A percentile compares a stretch with the other conserved stretches of the same genome.
These are phyloP conservation scores for Aramus guarauna DNA, from an alignment of 2,113 vertebrate genomes.

Conservation along the genomic window DNA sequence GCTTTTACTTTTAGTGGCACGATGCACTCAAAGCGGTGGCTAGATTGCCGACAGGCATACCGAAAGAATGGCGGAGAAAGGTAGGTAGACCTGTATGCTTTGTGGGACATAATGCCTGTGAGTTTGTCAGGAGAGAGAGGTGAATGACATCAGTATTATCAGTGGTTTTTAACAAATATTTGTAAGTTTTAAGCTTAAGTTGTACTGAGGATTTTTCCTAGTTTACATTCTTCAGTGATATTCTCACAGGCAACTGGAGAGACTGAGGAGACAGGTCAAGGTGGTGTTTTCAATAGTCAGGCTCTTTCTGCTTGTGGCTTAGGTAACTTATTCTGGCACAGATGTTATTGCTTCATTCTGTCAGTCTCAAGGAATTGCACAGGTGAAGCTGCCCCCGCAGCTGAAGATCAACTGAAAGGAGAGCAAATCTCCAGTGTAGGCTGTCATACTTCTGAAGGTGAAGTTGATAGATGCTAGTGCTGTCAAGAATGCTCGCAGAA, in stretches of 20 bases:
- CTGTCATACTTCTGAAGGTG: neutral
- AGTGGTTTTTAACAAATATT: neutral
- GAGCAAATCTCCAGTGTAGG: neutral
- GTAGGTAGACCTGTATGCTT: conserved; percentile 56
- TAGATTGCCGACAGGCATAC: conserved; percentile 90
- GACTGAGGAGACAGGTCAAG: neutral
- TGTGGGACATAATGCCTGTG: neutral
- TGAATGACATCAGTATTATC: neutral
- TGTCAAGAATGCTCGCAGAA: neutral
- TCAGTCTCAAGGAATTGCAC: neutral
- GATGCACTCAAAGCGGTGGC: conserved; percentile 97
- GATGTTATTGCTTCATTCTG: neutral
- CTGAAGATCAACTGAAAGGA: neutral
- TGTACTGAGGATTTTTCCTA: neutral
- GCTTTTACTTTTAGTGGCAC: conserved; percentile 85
- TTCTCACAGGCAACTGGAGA: neutral
- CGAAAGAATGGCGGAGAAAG: conserved; percentile 95
- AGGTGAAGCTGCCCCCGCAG: neutral
- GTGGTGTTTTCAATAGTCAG: neutral
- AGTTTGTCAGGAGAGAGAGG: neutral
- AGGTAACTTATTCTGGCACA: neutral
- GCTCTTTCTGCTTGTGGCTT: neutral
- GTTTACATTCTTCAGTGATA: neutral
- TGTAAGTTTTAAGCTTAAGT: neutral
- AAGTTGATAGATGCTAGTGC: neutral